phyloP scores from a whole-genome alignment of 2,888 invertebrate species.

The Megaustenia siamemsis region DNA sequence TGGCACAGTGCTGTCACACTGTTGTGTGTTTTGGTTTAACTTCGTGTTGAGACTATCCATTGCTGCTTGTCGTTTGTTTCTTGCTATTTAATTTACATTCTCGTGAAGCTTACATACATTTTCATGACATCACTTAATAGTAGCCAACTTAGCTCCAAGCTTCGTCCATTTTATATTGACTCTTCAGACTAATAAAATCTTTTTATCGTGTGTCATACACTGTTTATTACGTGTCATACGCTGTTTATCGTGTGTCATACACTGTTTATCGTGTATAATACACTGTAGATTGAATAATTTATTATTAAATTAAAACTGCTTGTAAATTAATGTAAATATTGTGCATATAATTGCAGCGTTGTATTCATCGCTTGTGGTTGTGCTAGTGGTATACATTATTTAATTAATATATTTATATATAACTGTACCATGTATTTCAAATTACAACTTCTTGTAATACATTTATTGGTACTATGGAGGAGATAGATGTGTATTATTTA shows the following conservation, averaged over 20 bases:
- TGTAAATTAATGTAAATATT: conserved; percentile 26
- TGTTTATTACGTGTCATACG: neutral
- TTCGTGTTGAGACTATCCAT: too few species aligned
- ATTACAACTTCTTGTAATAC: neutral
- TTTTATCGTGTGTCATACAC: neutral
- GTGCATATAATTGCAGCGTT: conserved; percentile 27
- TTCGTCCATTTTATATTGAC: too few species aligned
- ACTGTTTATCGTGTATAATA: neutral
- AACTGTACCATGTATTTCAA: neutral
- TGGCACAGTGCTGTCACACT: too few species aligned
- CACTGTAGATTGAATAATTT: too few species aligned
- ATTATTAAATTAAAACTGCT: neutral
- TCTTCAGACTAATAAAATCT: too few species aligned
- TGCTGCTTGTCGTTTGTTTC: too few species aligned
- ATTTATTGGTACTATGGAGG: neutral
- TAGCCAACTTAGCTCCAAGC: too few species aligned
- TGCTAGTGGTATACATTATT: conserved; percentile 19
- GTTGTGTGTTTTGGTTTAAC: too few species aligned
- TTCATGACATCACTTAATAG: too few species aligned
- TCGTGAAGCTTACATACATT: too few species aligned
- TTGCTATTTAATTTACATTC: too few species aligned
- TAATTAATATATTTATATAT: conserved; percentile 18
- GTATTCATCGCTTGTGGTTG: conserved; percentile 40
- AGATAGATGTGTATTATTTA: neutral
- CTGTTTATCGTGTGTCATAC: neutral